phyloP scores from a whole-genome alignment of 2,113 vertebrate species.

The Sinocyclocheilus maitianheensis region DNA sequence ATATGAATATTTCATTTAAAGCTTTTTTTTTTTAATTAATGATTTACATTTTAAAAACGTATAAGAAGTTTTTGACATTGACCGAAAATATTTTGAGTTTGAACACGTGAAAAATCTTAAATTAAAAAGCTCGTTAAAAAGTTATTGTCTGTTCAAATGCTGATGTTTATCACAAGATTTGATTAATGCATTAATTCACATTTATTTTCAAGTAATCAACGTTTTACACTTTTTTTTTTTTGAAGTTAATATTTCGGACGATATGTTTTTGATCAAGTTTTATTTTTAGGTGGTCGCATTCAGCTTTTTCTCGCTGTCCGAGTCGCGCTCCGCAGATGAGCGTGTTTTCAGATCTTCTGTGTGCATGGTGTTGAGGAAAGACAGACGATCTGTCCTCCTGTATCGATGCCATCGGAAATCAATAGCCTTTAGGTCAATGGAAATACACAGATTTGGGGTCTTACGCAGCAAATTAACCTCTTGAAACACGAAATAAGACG shows the following conservation, averaged over 20 bases:
- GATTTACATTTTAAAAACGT: not conserved
- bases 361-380: constrained; percentile 4
- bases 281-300: not conserved
- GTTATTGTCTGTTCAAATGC: not conserved
- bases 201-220: not conserved
- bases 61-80: not conserved
- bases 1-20: not conserved
- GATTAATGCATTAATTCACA: constrained; percentile 1
- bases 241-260: not conserved
- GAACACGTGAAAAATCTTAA: not conserved
- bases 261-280: not conserved
- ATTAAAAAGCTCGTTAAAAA: not conserved
- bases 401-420: constrained; percentile 61
- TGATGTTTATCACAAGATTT: not conserved
- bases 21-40: not conserved
- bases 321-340: no score
- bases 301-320: not conserved
- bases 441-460: constrained; percentile 38
- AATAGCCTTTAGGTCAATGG: constrained; percentile 55
- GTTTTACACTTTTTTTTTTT: not conserved
- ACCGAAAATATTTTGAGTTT: not conserved
- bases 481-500: constrained; percentile 44
- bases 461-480: constrained; percentile 37
- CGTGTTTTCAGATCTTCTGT: not conserved
- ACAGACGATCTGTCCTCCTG: constrained; percentile 13